Evolutionary conservation across 2,797 vertebrate genomes (phyloP), one percentile per base, ranked within the genome.

Genomic region (Apogon hyalosoma): DNA sequence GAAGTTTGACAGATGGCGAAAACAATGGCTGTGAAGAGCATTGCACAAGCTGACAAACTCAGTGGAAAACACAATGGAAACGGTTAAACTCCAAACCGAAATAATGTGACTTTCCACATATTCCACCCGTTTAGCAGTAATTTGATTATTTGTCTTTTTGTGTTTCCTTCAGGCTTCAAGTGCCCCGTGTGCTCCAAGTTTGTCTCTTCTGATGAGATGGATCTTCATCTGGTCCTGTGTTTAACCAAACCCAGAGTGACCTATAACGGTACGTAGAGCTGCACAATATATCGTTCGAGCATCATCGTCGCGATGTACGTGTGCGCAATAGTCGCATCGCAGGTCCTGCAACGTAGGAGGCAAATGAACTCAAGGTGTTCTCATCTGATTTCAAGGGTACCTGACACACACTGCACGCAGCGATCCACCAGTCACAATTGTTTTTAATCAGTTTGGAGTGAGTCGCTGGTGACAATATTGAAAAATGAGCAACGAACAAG

Each of bases 171-270:
- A 98, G 97, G 97, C 86, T 97, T 98, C 92, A 98, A 97, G 93
- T 98, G 97, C 87, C 97, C 97, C 31, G 95, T 98, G 69, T 98
- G 97, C 93, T 98, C 96, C 89, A 98, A 98, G 94, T 97, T 96
- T 86, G 94, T 98, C 86, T 94, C 97, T 56, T 96, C 97, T 12
- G 97, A 98, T 14, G 97, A 98, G 93, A 98, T 98, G 96, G 97
- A 98, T 84, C 94, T 97, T 73, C 97, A 98, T 92, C 96, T 98
- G 81, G 96, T 98, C 77, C 93, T 98, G 95, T 98, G 97, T 85
- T 93, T 98, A 92, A 98, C 96, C 78, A 98, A 97, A 87, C 97
- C 97, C 85, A 94, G 97, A 90, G 95, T 98, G 89, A 98, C 97
- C 3, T 98, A 98, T 86, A 98, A 98, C 64, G 97, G 97, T 98